Conservation (phyloP, 1,140 invertebrate genomes). For the Triops longicaudatus region DNA sequence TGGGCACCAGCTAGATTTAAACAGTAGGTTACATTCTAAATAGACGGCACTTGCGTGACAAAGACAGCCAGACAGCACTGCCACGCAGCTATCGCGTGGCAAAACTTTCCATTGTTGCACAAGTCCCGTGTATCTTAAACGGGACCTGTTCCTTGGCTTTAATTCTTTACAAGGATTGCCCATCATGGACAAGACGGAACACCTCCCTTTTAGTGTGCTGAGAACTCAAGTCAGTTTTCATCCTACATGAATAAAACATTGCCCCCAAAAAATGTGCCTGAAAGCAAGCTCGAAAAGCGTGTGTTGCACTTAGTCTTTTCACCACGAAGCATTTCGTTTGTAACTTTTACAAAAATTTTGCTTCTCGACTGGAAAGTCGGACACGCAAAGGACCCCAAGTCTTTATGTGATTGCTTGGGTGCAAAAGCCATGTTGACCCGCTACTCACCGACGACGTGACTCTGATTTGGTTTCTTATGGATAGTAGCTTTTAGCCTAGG, state of each 20-base stretch:
- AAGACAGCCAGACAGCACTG: too few species aligned
- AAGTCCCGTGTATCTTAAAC: too few species aligned
- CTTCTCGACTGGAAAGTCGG: neutral
- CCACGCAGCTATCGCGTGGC: too few species aligned
- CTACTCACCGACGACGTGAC: neutral
- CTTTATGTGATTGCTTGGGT: neutral
- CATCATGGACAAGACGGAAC: neutral
- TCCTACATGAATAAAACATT: too few species aligned
- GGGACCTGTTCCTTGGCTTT: too few species aligned
- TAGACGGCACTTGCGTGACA: too few species aligned
- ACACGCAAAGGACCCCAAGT: neutral
- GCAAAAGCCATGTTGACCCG: neutral
- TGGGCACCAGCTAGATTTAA: too few species aligned
- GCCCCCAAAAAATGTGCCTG: neutral
- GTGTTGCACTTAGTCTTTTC: neutral
- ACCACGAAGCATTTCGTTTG: neutral
- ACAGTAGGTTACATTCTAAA: too few species aligned
- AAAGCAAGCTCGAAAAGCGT: neutral
- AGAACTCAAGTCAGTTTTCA: too few species aligned
- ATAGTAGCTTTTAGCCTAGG: neutral
- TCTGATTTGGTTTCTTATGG: neutral
- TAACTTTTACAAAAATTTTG: neutral
- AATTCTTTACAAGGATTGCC: neutral
- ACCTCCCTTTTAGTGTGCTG: too few species aligned
- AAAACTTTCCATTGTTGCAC: too few species aligned